Base-by-base conservation (phyloP, 2,113 vertebrate genomes). In the Dendropsophus ebraccatus region DNA sequence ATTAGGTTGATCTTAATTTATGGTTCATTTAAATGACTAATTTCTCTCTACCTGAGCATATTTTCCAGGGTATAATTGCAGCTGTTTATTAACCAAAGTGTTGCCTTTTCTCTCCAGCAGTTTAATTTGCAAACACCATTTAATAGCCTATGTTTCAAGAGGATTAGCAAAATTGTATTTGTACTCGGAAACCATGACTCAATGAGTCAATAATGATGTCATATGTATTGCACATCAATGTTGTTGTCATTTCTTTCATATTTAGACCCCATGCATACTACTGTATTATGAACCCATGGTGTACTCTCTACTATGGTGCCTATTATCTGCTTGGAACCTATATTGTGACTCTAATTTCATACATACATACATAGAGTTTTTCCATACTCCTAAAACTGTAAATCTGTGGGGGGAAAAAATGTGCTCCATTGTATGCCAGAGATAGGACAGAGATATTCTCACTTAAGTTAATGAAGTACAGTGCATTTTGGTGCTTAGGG, bases 1-100 rank as follows among this genome's bases (percentile, higher is more conserved):
- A 95, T 94, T 94, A 93, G 94, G 89, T 91, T 92, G 93, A 93
- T 95, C 91, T 94, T 95, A 95, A 95, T 95, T 95, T 95, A 94
- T 94, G 83, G 92, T 91, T 94, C 93, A 95, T 95, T 93, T 92
- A 92, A 95, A 92, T 93, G 93, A 94, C 87, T 94, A 93, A 94
- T 93, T 94, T 89, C 91, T 87, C 86, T 90, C 94, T 95, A 95
- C 94, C 94, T 95, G 94, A 89, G 91, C 92, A 86, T 92, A 84
- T 93, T 87, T 92, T 94, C 92, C 90, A 90, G 90, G 60, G 45
- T 86, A 88, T 89, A 88, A 49, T 89, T 88, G 84, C 91, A 92
- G 92, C 92, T 92, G 91, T 93, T 95, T 93, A 94, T 94, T 94
- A 94, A 93, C 92, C 89, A 87, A 87, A 87, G 85, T 87, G 69